Percentiles rank a stretch among this genome's conserved stretches.
Conservation (phyloP, 2,797 vertebrate genomes). For the Gambusia yucatana region DNA sequence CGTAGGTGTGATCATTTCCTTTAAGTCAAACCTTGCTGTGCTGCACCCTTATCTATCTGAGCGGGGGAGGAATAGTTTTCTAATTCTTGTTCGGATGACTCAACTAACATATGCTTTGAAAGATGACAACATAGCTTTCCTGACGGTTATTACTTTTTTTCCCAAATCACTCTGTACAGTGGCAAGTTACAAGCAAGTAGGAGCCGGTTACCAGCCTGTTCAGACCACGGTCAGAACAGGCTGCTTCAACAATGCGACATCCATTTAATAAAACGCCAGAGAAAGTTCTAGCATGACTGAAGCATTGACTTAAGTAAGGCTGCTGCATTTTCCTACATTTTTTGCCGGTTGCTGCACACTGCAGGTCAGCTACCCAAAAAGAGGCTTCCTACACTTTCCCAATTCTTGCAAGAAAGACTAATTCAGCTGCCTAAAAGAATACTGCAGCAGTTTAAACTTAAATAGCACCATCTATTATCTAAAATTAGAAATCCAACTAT, state of each 20-base stretch:
- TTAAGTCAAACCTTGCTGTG: conserved; percentile 26
- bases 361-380: background rate
- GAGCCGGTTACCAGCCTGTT: background rate
- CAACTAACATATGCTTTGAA: conserved; percentile 34
- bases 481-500: background rate
- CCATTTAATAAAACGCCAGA: background rate
- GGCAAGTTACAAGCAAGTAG: conserved; percentile 37
- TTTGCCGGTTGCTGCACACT: background rate
- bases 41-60: conserved; percentile 46
- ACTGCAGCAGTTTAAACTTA: background rate
- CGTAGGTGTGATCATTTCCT: conserved; percentile 50
- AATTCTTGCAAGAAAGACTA: background rate
- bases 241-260: background rate
- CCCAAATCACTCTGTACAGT: background rate
- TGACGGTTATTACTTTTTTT: conserved; percentile 7
- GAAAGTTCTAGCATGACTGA: background rate
- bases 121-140: conserved; percentile 22
- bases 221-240: background rate
- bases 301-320: background rate
- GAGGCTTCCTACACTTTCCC: background rate
- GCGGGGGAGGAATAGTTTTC: conserved; percentile 49
- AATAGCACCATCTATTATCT: background rate
- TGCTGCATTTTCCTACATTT: background rate
- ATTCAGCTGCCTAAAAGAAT: background rate
- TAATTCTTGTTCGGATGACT: conserved; percentile 59